Evolutionary conservation across 2,888 invertebrate species (phyloP).

Genomic region (Lagria hirta): DNA sequence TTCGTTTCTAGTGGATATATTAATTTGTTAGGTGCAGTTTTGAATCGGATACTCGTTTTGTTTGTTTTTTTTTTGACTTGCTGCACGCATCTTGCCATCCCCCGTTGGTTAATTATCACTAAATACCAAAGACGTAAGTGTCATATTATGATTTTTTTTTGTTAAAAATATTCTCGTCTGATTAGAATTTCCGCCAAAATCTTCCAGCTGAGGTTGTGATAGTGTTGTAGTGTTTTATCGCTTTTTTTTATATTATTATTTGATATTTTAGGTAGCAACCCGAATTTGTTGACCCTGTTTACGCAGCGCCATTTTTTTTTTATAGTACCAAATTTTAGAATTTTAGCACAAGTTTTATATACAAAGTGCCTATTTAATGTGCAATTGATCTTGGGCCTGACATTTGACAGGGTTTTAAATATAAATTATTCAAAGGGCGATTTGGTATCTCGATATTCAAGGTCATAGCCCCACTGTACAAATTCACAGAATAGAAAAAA

Average conservation of each 20-base stretch:
- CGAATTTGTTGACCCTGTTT: conserved; percentile 20
- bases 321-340: conserved; percentile 20
- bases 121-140: conserved; percentile 54
- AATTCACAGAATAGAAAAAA: conserved; percentile 43
- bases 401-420: conserved; percentile 50
- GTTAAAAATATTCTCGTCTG: conserved; percentile 36
- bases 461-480: conserved; percentile 49
- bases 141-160: conserved; percentile 42
- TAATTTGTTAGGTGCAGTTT: conserved; percentile 36
- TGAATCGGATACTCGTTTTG: conserved; percentile 29
- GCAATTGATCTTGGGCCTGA: conserved; percentile 55
- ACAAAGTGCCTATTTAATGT: conserved; percentile 54
- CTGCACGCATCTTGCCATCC: conserved; percentile 44
- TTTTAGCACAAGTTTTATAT: conserved; percentile 42
- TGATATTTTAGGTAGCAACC: conserved; percentile 19
- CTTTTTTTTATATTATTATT: conserved; percentile 38
- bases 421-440: conserved; percentile 43
- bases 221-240: conserved; percentile 45
- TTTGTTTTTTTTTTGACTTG: conserved; percentile 28
- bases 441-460: conserved; percentile 35
- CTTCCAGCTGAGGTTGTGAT: conserved; percentile 57
- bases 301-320: conserved; percentile 22
- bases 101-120: conserved; percentile 36
- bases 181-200: conserved; percentile 50
- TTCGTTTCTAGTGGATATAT: conserved; percentile 42